Base-by-base conservation (phyloP, 2,797 vertebrate genomes). In the Sebastolobus altivelis region DNA sequence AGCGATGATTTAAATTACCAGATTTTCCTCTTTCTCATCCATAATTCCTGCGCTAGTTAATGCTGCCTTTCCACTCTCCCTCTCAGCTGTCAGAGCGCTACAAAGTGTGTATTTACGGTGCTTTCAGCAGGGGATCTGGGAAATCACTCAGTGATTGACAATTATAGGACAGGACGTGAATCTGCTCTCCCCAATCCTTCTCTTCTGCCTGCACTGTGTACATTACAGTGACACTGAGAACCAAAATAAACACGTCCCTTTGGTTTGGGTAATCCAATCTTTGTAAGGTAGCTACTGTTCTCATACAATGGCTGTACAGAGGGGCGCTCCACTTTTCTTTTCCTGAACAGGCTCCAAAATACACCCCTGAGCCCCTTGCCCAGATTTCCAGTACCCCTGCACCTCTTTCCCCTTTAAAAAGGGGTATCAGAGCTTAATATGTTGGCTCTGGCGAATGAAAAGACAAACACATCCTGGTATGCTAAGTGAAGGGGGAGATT, bases 331-430 rank as follows among this genome's bases (percentile, higher is more conserved):
- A 90, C 91, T 95, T 95, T 94, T 89, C 87, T 94, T 95, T 96
- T 95, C 95, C 93, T 94, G 92, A 95, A 93, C 76, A 14, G 40
- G 56, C 63, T 95, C 94, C 95, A 96, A 95, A 93, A 93, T 94
- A 94, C 82, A 95, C 91, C 90, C 86, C 58, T 63, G 84, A 93
- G 85, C 85, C 89, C 78, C 80, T 61, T 81, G 62, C 85, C 77
- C 79, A 85, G 69, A 73, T 90, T 90, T 90, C 75, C 83, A 84
- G 73, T 65, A 67, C 74, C 67, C 73, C 78, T 59, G 60, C 38
- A 83, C 65, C 65, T 40, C 83, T 46, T 60, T 73, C 38, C 31
- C 54, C 38, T 56, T 74, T 22, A 88, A 91, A 82, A 89, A 91
- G 87, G 79, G 83, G 75, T 91, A 94, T 95, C 88, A 78, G 82